Evolutionary conservation across 1,140 invertebrate species (phyloP).

Genomic region (Stenopsyche tienmushanensis): DNA sequence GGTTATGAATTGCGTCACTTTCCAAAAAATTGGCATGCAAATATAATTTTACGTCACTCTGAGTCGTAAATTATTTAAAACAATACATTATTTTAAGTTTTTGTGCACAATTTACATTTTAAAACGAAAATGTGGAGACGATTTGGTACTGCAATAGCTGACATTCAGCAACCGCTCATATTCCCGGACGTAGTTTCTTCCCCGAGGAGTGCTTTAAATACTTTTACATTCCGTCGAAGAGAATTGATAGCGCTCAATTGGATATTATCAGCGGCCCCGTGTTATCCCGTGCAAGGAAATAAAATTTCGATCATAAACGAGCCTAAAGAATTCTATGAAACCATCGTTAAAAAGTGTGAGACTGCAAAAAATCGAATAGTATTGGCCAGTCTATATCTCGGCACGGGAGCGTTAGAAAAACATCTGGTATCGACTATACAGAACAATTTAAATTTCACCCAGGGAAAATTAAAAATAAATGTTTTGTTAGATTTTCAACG

Average conservation of each 20-base stretch:
- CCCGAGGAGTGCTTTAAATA: conserved; percentile 17
- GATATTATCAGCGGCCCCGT: conserved; percentile 68
- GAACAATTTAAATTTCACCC: conserved; percentile 52
- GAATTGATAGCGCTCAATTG: conserved; percentile 58
- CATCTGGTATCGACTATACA: conserved; percentile 70
- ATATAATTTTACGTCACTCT: no score
- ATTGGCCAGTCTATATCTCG: conserved; percentile 91
- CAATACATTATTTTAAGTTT: no score
- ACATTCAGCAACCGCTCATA: conserved; percentile 34
- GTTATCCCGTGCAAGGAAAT: conserved; percentile 68
- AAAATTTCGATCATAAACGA: conserved; percentile 73
- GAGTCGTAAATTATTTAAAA: no score
- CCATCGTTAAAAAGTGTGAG: conserved; percentile 68
- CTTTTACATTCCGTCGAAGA: conserved; percentile 27
- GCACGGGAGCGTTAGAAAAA: conserved; percentile 82
- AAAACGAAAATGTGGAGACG: conserved; percentile 39
- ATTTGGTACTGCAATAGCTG: conserved; percentile 34
- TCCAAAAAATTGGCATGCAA: no score
- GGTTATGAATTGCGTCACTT: no score
- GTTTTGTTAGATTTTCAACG: conserved; percentile 89
- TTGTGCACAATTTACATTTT: no score
- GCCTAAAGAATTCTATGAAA: conserved; percentile 75
- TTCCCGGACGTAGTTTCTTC: conserved; percentile 35
- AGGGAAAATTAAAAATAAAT: conserved; percentile 70
- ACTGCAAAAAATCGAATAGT: conserved; percentile 77